Base-by-base conservation (phyloP, 2,888 invertebrate species). In the Hanleya hanleyi region DNA sequence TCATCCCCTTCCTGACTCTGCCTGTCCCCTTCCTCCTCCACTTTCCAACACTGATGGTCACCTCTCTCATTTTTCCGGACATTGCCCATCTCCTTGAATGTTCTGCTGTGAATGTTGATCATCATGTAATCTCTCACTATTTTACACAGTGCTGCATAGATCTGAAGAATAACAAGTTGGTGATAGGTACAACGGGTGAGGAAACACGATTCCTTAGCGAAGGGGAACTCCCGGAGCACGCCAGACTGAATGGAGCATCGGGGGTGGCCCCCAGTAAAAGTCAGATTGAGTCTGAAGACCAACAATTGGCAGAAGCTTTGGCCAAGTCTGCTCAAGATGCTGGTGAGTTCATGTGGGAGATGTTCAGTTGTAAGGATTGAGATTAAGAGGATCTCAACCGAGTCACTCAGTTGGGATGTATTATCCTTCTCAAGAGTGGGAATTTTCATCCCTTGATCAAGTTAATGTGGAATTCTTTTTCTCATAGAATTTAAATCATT, bases 181-280 rank as follows among this genome's bases (percentile, higher is more conserved):
- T 93, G 78, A 98, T 99, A 85, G 98, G 98, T 47, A 98, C 98
- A 0, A 98, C 98, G 0, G 96, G 96, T 38, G 96, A 96, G 0
- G 95, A 96, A 89, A 98, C 98, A 0, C 91, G 93, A 0, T 99
- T 99, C 91, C 92, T 99, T 80, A 93, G 95, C 0, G 97, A 97
- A 91, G 92, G 93, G 79, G 93, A 95, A 78, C 90, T 95, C 74
- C 96, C 96, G 0, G 95, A 95, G 74, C 95, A 96, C 89, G 97
- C 97, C 0, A 93, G 96, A 32, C 93, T 97, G 37, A 87, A 87
- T 29, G 64, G 37, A 36, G 37, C 64, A 22, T 35, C 64, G 36
- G 69, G 73, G 77, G 15, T 26, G 73, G n/a, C 26, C 36, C 22
- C 47, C 62, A 6, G 69, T 41, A 18, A 29, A 12, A 37, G 37